These are phyloP conservation scores for Melopsittacus undulatus DNA, from an alignment of 2,797 vertebrate species.

Conservation along the genomic window DNA sequence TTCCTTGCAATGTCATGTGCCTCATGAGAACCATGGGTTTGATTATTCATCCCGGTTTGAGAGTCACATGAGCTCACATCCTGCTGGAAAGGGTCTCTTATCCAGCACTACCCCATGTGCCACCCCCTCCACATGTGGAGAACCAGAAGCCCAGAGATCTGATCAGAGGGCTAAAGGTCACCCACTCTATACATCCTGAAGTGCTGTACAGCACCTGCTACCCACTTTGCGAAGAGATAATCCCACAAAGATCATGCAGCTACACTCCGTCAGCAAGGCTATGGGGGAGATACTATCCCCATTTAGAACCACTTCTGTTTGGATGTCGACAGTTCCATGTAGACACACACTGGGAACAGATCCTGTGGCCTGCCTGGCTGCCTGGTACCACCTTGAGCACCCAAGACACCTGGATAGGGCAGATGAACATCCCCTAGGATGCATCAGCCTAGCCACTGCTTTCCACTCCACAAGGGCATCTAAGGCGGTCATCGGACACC, in stretches of 20 bases:
- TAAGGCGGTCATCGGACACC: neutral
- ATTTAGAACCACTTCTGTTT: neutral
- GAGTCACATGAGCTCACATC: neutral
- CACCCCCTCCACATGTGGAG: neutral
- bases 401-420: neutral
- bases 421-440: neutral
- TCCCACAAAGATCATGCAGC: neutral
- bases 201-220: accelerated
- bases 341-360: neutral
- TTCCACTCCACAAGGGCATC: neutral
- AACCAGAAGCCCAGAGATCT: neutral
- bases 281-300: neutral
- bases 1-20: slow-evolving; percentile 40
- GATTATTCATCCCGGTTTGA: neutral
- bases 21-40: neutral
- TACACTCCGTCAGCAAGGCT: neutral
- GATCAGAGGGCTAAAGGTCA: neutral
- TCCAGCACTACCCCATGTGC: neutral
- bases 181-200: neutral
- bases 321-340: neutral
- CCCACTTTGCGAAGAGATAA: neutral
- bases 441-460: neutral
- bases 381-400: neutral
- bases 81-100: neutral
- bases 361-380: neutral